Evolutionary conservation across 2,888 invertebrate species (phyloP).

Genomic region (Agelastica alni): DNA sequence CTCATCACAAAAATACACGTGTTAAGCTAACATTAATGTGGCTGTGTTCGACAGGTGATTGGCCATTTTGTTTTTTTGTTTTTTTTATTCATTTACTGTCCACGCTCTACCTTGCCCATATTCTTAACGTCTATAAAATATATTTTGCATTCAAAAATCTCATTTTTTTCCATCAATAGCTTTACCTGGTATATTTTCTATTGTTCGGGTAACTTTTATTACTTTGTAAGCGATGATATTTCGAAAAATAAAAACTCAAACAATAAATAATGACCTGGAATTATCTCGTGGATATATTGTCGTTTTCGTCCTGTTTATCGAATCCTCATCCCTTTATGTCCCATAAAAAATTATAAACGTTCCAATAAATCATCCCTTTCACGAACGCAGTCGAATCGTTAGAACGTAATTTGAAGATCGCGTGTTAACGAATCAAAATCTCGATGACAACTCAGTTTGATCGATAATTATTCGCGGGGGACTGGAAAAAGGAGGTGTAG

Average conservation of each 20-base stretch:
- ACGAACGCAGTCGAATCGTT: constrained; percentile 28
- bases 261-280: constrained; percentile 7
- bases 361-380: constrained; percentile 30
- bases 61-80: too few relatives aligned
- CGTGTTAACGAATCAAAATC: constrained; percentile 36
- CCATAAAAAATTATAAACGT: constrained; percentile 29
- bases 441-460: constrained; percentile 42
- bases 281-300: constrained; percentile 7
- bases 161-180: too few relatives aligned
- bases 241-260: background rate
- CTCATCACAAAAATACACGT: too few relatives aligned
- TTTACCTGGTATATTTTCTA: too few relatives aligned
- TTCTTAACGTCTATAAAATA: too few relatives aligned
- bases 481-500: background rate
- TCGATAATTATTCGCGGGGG: constrained; percentile 36
- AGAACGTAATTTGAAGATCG: constrained; percentile 34
- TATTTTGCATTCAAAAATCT: too few relatives aligned
- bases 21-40: too few relatives aligned
- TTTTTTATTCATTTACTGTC: too few relatives aligned
- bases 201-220: too few relatives aligned
- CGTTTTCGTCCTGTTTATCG: constrained; percentile 15
- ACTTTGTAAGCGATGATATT: too few relatives aligned
- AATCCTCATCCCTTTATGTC: constrained; percentile 24
- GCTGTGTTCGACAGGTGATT: too few relatives aligned
- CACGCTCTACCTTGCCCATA: too few relatives aligned